Evolutionary conservation across 1,140 invertebrate genomes (phyloP), one percentile per base, ranked within the genome.

Genomic region (Stegodyphus mimosarum): DNA sequence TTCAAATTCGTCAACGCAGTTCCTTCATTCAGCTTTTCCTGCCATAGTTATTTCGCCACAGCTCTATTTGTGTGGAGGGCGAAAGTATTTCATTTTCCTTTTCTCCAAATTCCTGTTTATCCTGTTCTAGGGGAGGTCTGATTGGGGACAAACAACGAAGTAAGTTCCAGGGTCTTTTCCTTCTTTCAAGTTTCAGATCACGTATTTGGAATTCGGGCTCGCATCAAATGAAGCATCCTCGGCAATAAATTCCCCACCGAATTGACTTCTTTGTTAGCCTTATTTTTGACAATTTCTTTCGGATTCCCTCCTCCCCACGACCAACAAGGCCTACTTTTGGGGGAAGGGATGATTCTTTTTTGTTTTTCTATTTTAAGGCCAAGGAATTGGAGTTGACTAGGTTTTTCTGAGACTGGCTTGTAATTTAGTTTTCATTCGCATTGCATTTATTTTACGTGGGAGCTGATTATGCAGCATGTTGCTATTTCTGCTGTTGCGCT

Each of bases 271-370:
- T 72, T 72, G 33, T 33, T 33, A 3, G 33, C 70, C 50, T 51
- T 72, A 72, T 72, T 52, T 72, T 72, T 9, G 15, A 50, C 70
- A 72, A 72, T 72, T 72, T 72, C 70, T 72, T 52, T 33, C 33
- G 33, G 33, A 1, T 33, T 33, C 33, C 3, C 33, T 33, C 33
- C 33, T 33, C 33, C 33, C 33, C 33, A 33, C 33, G 33, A 33
- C 33, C 33, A 33, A 33, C 33, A 33, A 33, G 33, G 33, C 33
- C 33, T 33, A 33, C 33, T 33, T 33, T 33, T 33, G 33, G 1
- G 33, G 33, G 33, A 33, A 33, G 33, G 33, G 33, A 33, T 33
- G 33, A 33, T 33, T 33, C 33, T 33, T 33, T 33, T 1, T 33
- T 33, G 33, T 33, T 33, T 33, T 33, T 33, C 33, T 33, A 1